Evolutionary conservation across 2,797 vertebrate species (phyloP).

Genomic region (Chiloscyllium punctatum): DNA sequence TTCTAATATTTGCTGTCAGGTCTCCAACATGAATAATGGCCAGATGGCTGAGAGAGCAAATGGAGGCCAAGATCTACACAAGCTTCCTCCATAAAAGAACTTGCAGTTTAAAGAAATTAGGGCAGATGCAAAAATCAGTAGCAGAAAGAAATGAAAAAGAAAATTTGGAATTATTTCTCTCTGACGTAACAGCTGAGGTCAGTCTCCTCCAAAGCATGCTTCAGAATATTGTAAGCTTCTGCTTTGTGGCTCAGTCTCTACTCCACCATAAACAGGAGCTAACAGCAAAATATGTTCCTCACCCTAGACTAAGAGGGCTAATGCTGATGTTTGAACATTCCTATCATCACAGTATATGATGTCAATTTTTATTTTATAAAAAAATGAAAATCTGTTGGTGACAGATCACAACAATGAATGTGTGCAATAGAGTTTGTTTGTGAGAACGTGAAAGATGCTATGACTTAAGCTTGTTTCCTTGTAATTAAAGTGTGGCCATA

Average conservation of each 20-base stretch:
- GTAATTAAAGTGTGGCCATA: neutral
- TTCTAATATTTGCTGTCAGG: neutral
- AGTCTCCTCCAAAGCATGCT: neutral
- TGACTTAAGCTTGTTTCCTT: neutral
- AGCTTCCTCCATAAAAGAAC: neutral
- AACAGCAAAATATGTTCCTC: neutral
- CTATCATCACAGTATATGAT: neutral
- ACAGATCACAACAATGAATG: neutral
- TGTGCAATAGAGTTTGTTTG: neutral
- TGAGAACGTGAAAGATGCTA: neutral
- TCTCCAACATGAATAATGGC: neutral
- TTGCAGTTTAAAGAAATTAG: neutral
- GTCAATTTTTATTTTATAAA: neutral
- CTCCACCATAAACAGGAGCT: neutral
- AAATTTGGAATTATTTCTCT: neutral
- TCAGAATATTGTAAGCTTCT: neutral
- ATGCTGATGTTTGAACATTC: neutral
- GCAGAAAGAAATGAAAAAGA: neutral
- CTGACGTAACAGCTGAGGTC: neutral
- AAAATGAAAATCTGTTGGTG: neutral
- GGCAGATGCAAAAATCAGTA: neutral
- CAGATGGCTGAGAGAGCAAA: neutral
- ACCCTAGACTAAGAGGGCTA: neutral
- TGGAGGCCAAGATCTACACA: neutral
- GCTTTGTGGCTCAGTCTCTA: neutral